A percentile compares a stretch with the other conserved stretches of the same genome.
phyloP scores from a whole-genome alignment of 2,113 vertebrate genomes.

The Alethe castanea region DNA sequence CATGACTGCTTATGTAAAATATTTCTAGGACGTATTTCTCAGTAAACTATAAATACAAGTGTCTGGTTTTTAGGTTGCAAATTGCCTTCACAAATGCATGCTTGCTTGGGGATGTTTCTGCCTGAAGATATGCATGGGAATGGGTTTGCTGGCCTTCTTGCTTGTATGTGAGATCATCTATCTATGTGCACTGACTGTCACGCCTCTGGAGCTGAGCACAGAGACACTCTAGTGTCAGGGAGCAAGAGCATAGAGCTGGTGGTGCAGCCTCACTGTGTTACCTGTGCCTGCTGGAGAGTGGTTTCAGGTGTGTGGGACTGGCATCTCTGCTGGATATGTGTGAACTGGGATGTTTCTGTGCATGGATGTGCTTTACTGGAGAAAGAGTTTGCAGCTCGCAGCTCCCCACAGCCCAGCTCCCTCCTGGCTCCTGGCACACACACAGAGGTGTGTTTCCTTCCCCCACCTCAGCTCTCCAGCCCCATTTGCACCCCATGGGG shows the following conservation, averaged over 20 bases:
- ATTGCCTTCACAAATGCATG: neutral
- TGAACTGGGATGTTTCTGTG: neutral
- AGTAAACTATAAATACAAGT: neutral
- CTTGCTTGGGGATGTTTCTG: neutral
- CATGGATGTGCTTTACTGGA: neutral
- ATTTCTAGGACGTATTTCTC: neutral
- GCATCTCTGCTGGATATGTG: fast-evolving
- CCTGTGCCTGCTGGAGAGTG: neutral
- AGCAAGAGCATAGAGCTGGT: neutral
- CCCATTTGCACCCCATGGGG: too few relatives aligned
- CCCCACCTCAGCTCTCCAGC: neutral
- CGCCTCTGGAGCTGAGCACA: neutral
- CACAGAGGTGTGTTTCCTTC: neutral
- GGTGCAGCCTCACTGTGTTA: neutral
- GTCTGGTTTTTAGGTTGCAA: neutral
- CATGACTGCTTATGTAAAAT: neutral
- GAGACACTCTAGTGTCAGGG: neutral
- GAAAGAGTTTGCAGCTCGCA: neutral
- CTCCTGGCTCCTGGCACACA: fast-evolving
- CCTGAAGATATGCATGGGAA: neutral
- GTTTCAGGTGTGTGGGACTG: neutral
- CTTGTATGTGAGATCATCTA: fast-evolving
- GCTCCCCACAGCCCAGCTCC: neutral
- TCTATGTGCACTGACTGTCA: neutral
- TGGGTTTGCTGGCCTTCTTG: neutral